Evolutionary conservation across 2,888 invertebrate species (phyloP).

Genomic region (Spatulosminthurus flaviceps): DNA sequence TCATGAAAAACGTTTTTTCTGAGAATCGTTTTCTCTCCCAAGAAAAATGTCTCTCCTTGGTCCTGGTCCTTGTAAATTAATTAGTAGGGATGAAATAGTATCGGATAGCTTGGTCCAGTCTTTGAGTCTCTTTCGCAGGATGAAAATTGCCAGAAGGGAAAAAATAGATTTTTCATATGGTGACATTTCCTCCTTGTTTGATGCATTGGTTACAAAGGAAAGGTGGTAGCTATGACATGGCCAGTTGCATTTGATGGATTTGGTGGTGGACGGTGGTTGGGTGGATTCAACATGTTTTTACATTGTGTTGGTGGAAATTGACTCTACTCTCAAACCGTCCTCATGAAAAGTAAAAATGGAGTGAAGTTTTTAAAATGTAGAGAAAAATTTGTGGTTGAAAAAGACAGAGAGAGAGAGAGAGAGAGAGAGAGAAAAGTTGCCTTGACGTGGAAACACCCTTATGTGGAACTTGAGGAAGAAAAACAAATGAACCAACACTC

Average conservation of each 20-base stretch:
- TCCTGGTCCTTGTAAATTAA: no score
- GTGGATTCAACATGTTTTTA: conserved; percentile 14
- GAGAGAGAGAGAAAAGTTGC: conserved; percentile 35
- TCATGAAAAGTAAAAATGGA: conserved; percentile 17
- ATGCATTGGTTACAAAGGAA: conserved; percentile 2
- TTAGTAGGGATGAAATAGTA: no score
- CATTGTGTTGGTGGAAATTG: conserved; percentile 22
- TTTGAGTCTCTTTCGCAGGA: background rate
- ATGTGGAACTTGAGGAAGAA: conserved; percentile 44
- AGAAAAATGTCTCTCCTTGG: no score
- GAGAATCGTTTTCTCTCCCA: no score
- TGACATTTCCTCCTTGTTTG: background rate
- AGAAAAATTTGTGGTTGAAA: background rate
- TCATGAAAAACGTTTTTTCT: no score
- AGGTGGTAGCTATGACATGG: background rate
- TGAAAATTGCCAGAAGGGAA: background rate
- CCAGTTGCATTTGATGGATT: background rate
- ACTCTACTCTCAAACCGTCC: no score
- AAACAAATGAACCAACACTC: conserved; percentile 55
- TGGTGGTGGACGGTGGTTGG: background rate
- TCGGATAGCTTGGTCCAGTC: no score
- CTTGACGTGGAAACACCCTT: conserved; percentile 46
- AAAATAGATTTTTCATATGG: background rate
- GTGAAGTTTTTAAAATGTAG: background rate
- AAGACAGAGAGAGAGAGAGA: conserved; percentile 29